Conservation (phyloP, 2,797 vertebrate species). For the Leptodon cayanensis region DNA sequence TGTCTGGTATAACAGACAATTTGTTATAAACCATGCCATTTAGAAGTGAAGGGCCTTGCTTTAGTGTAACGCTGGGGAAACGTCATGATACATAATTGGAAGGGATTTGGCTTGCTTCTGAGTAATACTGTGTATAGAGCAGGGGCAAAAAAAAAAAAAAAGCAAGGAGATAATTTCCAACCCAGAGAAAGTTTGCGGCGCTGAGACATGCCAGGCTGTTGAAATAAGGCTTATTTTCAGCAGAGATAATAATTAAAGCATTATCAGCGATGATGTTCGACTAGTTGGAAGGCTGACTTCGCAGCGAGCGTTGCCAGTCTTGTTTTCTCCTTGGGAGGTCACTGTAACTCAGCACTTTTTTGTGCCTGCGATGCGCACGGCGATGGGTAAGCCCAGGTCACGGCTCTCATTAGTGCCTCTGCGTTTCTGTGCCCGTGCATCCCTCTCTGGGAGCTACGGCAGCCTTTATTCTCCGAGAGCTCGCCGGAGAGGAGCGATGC, state of each 20-base stretch:
- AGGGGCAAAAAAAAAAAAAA: neutral
- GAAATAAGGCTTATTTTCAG: conserved; percentile 21
- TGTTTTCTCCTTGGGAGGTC: conserved; percentile 67
- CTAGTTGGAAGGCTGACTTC: conserved; percentile 11
- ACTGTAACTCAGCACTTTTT: conserved; percentile 47
- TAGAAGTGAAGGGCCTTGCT: conserved; percentile 57
- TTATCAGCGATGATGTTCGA: neutral
- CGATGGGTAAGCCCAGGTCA: neutral
- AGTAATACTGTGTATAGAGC: conserved; percentile 5
- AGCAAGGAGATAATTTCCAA: conserved; percentile 1
- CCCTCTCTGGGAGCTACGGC: neutral
- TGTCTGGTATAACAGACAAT: conserved; percentile 57
- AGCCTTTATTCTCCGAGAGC: neutral
- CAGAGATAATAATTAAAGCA: conserved; percentile 23
- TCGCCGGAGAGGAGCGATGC: neutral
- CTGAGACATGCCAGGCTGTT: neutral
- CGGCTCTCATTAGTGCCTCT: neutral
- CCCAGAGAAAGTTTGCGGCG: neutral
- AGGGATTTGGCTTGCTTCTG: conserved; percentile 56
- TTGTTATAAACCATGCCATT: conserved; percentile 61
- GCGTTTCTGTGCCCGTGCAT: neutral
- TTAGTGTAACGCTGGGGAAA: conserved; percentile 34
- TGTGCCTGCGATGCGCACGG: neutral
- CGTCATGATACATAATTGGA: conserved; percentile 44
- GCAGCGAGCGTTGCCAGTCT: conserved; percentile 45